Base-by-base conservation (phyloP, 1,140 invertebrate species). In the Fopius arisanus region DNA sequence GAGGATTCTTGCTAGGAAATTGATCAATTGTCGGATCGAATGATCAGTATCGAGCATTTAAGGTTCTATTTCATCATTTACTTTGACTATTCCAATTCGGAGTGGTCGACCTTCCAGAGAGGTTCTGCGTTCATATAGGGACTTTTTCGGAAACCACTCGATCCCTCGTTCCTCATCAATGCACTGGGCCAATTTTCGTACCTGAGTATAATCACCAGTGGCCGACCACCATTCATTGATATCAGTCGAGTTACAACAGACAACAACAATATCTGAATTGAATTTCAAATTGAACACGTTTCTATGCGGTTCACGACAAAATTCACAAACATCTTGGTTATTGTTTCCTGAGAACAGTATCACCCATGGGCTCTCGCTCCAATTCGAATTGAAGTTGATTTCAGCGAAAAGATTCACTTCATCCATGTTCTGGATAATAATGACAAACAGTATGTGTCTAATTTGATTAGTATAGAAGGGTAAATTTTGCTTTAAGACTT, bases 111-210 rank as follows among this genome's bases (percentile, higher is more conserved):
- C 78, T 0, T 74, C 74, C 41, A 82, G 31, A 37, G 80, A 26
- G 23, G 12, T 62, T 2, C 83, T 75, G 5, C 82, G 77, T 0
- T 31, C 63, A 48, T 80, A 82, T 6, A 19, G 43, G 19, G n/a
- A 51, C 19, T 21, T 21, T 5, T 51, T 14, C 5, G 43, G 14
- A n/a, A 51, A 21, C 43, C 43, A 51, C n/a, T 51, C 6, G 7
- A 51, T 51, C 2, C 43, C n/a, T 16, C 9, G n/a, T 16, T n/a
- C 31, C 9, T 68, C 63, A 0, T 59, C 7, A 4, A 41, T 48
- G 81, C 81, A 84, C 0, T 48, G 63, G n/a, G 78, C 79, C 7
- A 81, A 21, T 19, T 74, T 40, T 0, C 37, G 71, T 1, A 26
- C 68, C 16, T 43, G 72, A 1, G 71, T 78, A 9, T 16, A 29